phyloP scores from a whole-genome alignment of 1,140 invertebrate genomes.

The Drosophila arizonae region DNA sequence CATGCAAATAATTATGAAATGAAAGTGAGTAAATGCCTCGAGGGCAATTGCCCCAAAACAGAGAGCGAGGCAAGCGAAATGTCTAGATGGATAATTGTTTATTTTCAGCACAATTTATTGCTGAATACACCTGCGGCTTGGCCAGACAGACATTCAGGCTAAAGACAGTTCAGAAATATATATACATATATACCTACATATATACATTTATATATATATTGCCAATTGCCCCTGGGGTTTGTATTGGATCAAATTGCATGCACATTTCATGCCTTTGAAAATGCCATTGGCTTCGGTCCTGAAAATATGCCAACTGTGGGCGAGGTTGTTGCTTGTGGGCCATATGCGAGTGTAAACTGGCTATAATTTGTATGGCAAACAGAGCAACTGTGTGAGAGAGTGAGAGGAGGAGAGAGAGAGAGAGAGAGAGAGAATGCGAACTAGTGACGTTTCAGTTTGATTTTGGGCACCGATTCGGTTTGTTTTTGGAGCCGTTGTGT shows the following conservation, averaged over 20 bases:
- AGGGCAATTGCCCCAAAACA: slow-evolving; percentile 11
- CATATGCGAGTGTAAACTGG: slow-evolving; percentile 29
- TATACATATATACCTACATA: background rate
- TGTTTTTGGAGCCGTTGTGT: slow-evolving; percentile 44
- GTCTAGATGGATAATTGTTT: slow-evolving; percentile 62
- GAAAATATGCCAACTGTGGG: slow-evolving; percentile 53
- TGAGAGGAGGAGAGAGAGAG: background rate
- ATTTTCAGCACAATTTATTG: slow-evolving; percentile 73
- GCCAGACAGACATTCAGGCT: slow-evolving; percentile 1
- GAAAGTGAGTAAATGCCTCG: slow-evolving; percentile 11
- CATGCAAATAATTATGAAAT: slow-evolving; percentile 18
- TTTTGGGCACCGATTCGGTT: slow-evolving; percentile 29
- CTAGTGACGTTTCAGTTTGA: slow-evolving; percentile 16
- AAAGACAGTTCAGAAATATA: background rate
- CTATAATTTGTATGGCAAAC: slow-evolving; percentile 74
- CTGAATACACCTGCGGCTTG: slow-evolving; percentile 63
- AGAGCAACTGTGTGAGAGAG: slow-evolving; percentile 10
- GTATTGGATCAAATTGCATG: slow-evolving; percentile 31
- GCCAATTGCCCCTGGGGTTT: background rate
- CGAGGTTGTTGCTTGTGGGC: slow-evolving; percentile 29
- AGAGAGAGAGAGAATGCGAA: background rate
- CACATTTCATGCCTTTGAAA: slow-evolving; percentile 41
- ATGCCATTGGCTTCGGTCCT: slow-evolving; percentile 35
- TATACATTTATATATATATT: background rate
- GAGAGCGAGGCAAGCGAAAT: slow-evolving; percentile 35